phyloP scores from a whole-genome alignment of 1,140 invertebrate species.

The Coenobita brevimanus region DNA sequence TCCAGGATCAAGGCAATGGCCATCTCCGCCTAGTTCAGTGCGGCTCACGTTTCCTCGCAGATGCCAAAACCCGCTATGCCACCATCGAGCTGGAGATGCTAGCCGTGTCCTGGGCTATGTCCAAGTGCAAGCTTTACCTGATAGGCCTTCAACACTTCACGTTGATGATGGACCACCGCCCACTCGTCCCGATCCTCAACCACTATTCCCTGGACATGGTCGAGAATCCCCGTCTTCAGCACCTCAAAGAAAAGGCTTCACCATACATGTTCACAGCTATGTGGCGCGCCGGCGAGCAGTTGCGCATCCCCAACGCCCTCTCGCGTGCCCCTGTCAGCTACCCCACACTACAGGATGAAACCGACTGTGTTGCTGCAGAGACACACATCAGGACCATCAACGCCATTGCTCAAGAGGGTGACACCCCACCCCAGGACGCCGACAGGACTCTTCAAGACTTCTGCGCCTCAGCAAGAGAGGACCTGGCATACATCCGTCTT shows the following conservation, averaged over 20 bases:
- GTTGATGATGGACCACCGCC: too few relatives aligned
- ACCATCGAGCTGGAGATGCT: too few relatives aligned
- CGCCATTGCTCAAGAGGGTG: not conserved
- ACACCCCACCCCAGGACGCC: not conserved
- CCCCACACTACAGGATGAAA: slow-evolving; percentile 7
- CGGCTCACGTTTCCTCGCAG: not conserved
- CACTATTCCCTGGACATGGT: not conserved
- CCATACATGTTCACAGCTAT: slow-evolving; percentile 11
- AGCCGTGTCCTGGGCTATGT: not conserved
- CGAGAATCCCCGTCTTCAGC: too few relatives aligned
- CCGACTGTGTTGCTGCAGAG: too few relatives aligned
- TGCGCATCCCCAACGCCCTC: slow-evolving; percentile 27
- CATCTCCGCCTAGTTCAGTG: not conserved
- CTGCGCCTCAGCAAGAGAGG: too few relatives aligned
- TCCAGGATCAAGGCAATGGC: not conserved
- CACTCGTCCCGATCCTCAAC: too few relatives aligned
- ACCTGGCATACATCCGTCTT: too few relatives aligned
- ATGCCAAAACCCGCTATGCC: too few relatives aligned
- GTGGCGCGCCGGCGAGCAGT: not conserved
- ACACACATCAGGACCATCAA: too few relatives aligned
- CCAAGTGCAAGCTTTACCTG: not conserved
- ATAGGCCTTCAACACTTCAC: too few relatives aligned
- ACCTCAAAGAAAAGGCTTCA: too few relatives aligned
- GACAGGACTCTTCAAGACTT: too few relatives aligned
- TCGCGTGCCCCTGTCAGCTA: not conserved